Base-by-base conservation (phyloP, 1,140 invertebrate genomes). In the Bombus impatiens region DNA sequence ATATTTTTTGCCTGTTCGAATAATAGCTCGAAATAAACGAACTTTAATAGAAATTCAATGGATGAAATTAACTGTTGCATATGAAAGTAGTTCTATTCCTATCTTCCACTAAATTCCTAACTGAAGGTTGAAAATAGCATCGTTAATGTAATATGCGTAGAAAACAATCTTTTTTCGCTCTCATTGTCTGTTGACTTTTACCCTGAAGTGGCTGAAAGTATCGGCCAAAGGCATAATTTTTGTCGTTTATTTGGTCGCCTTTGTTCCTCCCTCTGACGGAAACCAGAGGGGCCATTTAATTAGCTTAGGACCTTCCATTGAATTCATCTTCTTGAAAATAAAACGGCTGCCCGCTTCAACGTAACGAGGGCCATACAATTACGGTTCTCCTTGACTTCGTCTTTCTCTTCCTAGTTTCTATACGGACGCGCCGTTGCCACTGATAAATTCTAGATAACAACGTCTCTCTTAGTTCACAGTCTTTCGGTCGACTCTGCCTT, bases 291-390 rank as follows among this genome's bases (percentile, higher is more conserved):
- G 28, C 40, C 70, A 84, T 84, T 78, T 78, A 84, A 84, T 84
- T 84, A 84, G 28, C 35, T 35, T 3, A n/a, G 44, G 28, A 57
- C 77, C 53, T 57, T 44, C 15, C 8, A 28, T 57, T 25, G 62
- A 70, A 84, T 78, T 42, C 47, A 84, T 78, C 35, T 70, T 42
- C 75, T 70, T 10, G 62, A 70, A 78, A 78, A 78, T 84, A 78
- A 53, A 78, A 68, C 32, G 72, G 2, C 8, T 22, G 9, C 9
- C n/a, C 1, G 25, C 42, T 42, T 78, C 37, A 25, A 32, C 37
- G 35, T 28, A 78, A 84, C 75, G 82, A 68, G 74, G 35, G 28
- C 22, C 42, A 32, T 42, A 67, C 59, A 78, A 84, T 84, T 78
- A 84, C 74, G 44, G 42, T 47, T 0, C 35, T 28, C n/a, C 40